Evolutionary conservation across 2,888 invertebrate species (phyloP).

Genomic region (Hesperia comma): DNA sequence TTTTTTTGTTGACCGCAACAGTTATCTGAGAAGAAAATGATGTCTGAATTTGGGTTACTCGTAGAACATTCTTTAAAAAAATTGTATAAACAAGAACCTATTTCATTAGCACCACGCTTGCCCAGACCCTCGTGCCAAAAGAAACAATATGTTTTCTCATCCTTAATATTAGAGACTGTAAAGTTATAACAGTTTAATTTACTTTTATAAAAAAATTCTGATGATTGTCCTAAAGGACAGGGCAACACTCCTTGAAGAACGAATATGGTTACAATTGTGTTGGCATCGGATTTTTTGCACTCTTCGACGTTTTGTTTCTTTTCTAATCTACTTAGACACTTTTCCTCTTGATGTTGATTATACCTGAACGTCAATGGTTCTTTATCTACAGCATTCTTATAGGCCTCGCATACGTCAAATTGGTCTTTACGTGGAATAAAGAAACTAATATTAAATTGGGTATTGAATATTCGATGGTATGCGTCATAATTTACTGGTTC

Average conservation of each 20-base stretch:
- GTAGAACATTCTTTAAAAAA: constrained; percentile 31
- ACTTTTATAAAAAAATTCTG: constrained; percentile 49
- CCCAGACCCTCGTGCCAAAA: constrained; percentile 38
- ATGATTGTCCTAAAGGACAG: constrained; percentile 49
- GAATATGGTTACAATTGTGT: constrained; percentile 45
- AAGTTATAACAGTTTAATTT: constrained; percentile 42
- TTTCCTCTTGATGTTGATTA: constrained; percentile 40
- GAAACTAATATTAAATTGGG: constrained; percentile 20
- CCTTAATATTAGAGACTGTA: constrained; percentile 39
- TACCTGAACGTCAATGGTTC: constrained; percentile 22
- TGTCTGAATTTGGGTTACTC: constrained; percentile 27
- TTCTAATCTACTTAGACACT: constrained; percentile 42
- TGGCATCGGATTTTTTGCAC: constrained; percentile 15
- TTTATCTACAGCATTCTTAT: constrained; percentile 47
- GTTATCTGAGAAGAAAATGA: constrained; percentile 35
- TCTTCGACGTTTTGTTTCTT: constrained; percentile 39
- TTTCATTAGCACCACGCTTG: constrained; percentile 46
- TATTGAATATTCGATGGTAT: constrained; percentile 28
- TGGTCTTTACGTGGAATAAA: constrained; percentile 26
- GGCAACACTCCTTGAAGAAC: constrained; percentile 55
- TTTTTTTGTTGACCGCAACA: constrained; percentile 36
- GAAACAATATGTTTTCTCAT: constrained; percentile 42
- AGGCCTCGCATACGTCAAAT: constrained; percentile 47
- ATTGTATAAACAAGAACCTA: constrained; percentile 45
- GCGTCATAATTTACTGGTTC: constrained; percentile 15